phyloP scores from a whole-genome alignment of 1,140 invertebrate genomes.

The Panulirus ornatus region DNA sequence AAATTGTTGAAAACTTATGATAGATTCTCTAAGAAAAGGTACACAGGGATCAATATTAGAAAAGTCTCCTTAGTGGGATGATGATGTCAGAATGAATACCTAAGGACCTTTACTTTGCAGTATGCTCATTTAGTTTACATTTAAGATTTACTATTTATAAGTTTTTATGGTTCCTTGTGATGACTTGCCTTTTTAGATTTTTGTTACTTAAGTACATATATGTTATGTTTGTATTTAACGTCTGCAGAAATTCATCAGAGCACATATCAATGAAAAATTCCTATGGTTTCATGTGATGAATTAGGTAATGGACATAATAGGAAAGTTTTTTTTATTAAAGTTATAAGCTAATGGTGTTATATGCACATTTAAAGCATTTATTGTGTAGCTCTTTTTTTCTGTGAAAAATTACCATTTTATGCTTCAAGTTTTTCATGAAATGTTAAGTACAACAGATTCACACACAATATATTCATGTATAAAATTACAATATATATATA shows the following conservation, averaged over 20 bases:
- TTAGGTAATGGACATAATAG: no score
- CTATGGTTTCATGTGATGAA: neutral
- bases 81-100: neutral
- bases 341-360: neutral
- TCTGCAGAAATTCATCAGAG: neutral
- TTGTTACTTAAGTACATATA: neutral
- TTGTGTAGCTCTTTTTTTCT: neutral
- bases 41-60: neutral
- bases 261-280: neutral
- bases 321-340: neutral
- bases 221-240: neutral
- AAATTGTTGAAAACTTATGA: neutral
- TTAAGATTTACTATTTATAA: neutral
- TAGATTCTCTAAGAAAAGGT: conserved; percentile 2
- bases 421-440: neutral
- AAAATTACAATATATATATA: no score
- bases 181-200: neutral
- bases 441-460: neutral
- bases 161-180: neutral
- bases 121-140: neutral
- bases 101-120: neutral
- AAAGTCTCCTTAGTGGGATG: neutral
- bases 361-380: no score
- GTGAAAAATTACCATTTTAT: neutral
- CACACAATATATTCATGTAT: neutral